These are phyloP conservation scores for Rhopalosiphum nymphaeae DNA, from an alignment of 2,888 invertebrate genomes.

Conservation along the genomic window DNA sequence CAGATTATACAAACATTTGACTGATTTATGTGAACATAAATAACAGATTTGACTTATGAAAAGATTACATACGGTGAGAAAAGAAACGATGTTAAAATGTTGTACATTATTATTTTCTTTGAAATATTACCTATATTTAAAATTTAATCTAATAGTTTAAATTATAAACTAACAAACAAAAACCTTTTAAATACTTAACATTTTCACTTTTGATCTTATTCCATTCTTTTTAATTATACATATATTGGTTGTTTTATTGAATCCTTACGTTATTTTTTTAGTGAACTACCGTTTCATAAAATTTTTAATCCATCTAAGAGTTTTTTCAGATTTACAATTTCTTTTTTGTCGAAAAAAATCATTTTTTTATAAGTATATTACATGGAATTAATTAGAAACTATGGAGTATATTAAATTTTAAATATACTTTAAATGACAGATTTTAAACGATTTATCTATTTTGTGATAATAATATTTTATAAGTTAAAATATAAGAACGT, in stretches of 20 bases:
- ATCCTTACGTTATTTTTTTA: not conserved
- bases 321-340: not conserved
- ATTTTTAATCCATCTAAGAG: not conserved
- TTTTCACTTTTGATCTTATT: not conserved
- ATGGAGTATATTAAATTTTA: not conserved
- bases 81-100: not conserved
- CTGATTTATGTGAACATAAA: conserved; percentile 29
- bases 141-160: not conserved
- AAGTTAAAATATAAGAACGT: not conserved
- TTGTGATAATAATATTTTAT: not conserved
- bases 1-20: conserved; percentile 30
- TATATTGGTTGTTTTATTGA: not conserved
- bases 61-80: not conserved
- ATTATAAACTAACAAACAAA: not conserved
- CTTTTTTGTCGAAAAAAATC: not conserved
- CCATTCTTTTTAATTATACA: not conserved
- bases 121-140: not conserved
- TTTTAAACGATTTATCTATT: not conserved
- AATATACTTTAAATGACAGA: not conserved
- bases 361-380: not conserved
- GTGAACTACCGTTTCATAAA: not conserved
- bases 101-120: not conserved
- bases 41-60: not conserved
- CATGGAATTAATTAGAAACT: not conserved
- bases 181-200: not conserved